Base-by-base conservation (phyloP, 2,113 vertebrate species). In the Syngnathoides biaculeatus region DNA sequence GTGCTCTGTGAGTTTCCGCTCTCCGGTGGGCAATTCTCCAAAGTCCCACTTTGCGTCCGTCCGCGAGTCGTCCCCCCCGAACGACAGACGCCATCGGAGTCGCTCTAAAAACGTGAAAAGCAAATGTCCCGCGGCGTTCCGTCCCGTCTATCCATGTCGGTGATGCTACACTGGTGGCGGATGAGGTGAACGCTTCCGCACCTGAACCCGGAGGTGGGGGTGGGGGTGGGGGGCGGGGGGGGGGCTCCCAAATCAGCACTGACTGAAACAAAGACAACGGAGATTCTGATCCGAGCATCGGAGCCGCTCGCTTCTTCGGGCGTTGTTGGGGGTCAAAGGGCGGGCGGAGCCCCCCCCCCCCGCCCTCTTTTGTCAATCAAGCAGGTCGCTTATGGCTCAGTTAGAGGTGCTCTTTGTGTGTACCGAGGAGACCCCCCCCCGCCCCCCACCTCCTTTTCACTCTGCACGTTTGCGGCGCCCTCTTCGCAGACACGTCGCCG, bases 361-460 rank as follows among this genome's bases (percentile, higher is more conserved):
- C n/a, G n/a, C n/a, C n/a, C n/a, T n/a, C n/a, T n/a, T 93, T 92
- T 35, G 92, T 93, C 92, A 93, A 95, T 93, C 92, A 93, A 95
- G 91, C 92, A 93, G 93, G 93, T 87, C 82, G 56, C 72, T 35
- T 96, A 97, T 97, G 95, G 95, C 95, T 97, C 95, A 98, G 94
- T 94, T 85, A 93, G 94, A 93, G 94, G 94, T 94, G 94, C 93
- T 94, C 89, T 89, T 93, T 92, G 93, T 82, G 77, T 76, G 73
- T 77, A 83, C 73, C 57, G 78, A 71, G 79, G 79, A 85, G 74
- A 8, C 87, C 79, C 73, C 63, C 47, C 45, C 45, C 15, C 45
- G 15, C 42, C 42, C 14, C 12, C 42, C 15, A 13, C 43, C 43
- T 17, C 43, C 45, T 7, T 19, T 68, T 80, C 79, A 85, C 82